Conservation (phyloP, 2,888 invertebrate genomes). For the Furcula furcula region DNA sequence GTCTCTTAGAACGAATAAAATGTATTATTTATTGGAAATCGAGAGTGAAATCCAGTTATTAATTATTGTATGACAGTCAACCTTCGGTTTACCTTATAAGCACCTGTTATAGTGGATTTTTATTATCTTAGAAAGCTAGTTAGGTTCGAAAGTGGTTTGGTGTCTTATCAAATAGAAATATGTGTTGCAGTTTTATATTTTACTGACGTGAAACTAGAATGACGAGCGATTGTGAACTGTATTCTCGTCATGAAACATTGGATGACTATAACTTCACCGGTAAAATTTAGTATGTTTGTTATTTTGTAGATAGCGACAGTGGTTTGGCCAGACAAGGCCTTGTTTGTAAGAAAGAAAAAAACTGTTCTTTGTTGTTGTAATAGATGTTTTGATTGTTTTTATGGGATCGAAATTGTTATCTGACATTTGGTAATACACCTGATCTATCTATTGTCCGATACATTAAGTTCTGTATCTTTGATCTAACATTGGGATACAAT, state of each 20-base stretch:
- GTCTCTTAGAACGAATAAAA: no score
- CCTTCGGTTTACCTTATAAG: slow-evolving; percentile 19
- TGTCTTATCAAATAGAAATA: slow-evolving; percentile 40
- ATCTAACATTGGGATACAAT: not conserved
- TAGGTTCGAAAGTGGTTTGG: slow-evolving; percentile 40
- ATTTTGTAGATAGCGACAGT: slow-evolving; percentile 30
- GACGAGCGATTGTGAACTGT: slow-evolving; percentile 11
- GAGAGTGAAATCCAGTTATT: slow-evolving; percentile 23
- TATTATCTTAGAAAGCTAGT: slow-evolving; percentile 43
- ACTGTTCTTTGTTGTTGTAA: slow-evolving; percentile 29
- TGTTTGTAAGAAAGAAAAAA: slow-evolving; percentile 22
- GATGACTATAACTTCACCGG: slow-evolving; percentile 2
- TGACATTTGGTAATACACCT: slow-evolving; percentile 10
- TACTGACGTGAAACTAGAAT: slow-evolving; percentile 9
- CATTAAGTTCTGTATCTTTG: not conserved
- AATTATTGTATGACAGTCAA: slow-evolving; percentile 8
- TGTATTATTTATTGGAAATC: slow-evolving; percentile 19
- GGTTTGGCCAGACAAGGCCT: slow-evolving; percentile 12
- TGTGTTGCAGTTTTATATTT: slow-evolving; percentile 24
- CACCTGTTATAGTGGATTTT: slow-evolving; percentile 32
- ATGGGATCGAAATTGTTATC: slow-evolving; percentile 6
- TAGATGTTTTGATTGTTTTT: slow-evolving; percentile 16
- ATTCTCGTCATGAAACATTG: slow-evolving; percentile 5
- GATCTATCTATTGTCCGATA: slow-evolving; percentile 5
- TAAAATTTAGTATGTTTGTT: slow-evolving; percentile 5